Evolutionary conservation across 2,888 invertebrate species (phyloP).

Genomic region (Itoplectis maculator): DNA sequence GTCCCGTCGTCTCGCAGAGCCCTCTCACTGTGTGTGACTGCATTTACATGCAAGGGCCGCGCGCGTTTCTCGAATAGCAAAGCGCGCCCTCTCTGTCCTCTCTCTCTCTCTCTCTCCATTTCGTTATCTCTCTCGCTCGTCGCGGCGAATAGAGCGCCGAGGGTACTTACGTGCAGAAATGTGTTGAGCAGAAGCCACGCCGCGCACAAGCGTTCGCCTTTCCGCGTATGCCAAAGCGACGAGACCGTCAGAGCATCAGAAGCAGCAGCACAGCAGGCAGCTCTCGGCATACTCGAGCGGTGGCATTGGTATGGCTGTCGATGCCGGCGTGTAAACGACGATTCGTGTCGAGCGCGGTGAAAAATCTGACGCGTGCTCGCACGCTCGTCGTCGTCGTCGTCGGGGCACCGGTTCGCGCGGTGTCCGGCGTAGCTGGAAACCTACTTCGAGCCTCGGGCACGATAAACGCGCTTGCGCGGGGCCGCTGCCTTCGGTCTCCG

Average conservation of each 20-base stretch:
- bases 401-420: constrained; percentile 41
- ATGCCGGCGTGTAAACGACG: constrained; percentile 75
- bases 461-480: constrained; percentile 55
- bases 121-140: constrained; percentile 11
- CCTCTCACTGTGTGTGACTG: constrained; percentile 66
- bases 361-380: constrained; percentile 72
- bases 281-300: constrained; percentile 21
- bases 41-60: constrained; percentile 76
- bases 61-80: constrained; percentile 67
- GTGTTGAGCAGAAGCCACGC: constrained; percentile 56
- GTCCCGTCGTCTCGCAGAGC: constrained; percentile 27
- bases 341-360: constrained; percentile 76
- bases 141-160: constrained; percentile 36
- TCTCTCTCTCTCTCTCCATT: neutral
- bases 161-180: constrained; percentile 63
- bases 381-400: constrained; percentile 38
- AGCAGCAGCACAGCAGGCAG: too few relatives aligned
- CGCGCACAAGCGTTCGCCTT: constrained; percentile 42
- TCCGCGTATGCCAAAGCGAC: constrained; percentile 36
- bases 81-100: neutral
- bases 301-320: constrained; percentile 63
- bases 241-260: too few relatives aligned
- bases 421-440: constrained; percentile 45
- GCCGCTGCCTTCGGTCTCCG: too few relatives aligned
- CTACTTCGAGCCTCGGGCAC: constrained; percentile 53